Conservation (phyloP, 2,113 vertebrate genomes). For the Speoplatyrhinus poulsoni region DNA sequence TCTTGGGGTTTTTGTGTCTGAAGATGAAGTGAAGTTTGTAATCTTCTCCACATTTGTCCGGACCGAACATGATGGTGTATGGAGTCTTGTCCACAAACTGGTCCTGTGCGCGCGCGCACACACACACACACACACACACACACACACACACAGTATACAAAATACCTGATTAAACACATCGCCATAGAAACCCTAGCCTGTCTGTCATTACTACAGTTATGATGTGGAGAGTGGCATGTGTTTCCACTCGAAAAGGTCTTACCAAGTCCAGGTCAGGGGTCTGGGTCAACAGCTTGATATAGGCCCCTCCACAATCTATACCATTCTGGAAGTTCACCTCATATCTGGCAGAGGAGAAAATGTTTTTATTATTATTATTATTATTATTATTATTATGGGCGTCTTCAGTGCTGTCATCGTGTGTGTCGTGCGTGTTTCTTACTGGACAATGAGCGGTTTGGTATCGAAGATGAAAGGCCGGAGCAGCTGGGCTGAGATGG, state of each 20-base stretch:
- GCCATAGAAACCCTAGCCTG: no score
- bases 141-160: background rate
- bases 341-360: slow-evolving; percentile 78
- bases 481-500: slow-evolving; percentile 87
- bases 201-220: background rate
- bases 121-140: background rate
- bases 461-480: slow-evolving; percentile 91
- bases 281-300: slow-evolving; percentile 93
- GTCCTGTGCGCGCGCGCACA: slow-evolving; percentile 73
- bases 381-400: no score
- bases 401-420: no score
- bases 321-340: slow-evolving; percentile 98
- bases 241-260: slow-evolving; percentile 38
- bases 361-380: no score
- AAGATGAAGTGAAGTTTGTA: slow-evolving; percentile 99
- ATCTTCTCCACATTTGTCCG: slow-evolving; percentile 98
- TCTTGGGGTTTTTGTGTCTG: slow-evolving; percentile 95
- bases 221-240: background rate
- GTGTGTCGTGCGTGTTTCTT: slow-evolving; percentile 66
- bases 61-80: slow-evolving; percentile 98
- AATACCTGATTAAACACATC: background rate
- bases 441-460: slow-evolving; percentile 93
- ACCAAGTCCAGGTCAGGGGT: slow-evolving; percentile 89
- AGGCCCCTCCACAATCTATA: slow-evolving; percentile 96
- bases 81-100: slow-evolving; percentile 94